Base-by-base conservation (phyloP, 1,140 invertebrate species). In the Hypsibius dujardini region DNA sequence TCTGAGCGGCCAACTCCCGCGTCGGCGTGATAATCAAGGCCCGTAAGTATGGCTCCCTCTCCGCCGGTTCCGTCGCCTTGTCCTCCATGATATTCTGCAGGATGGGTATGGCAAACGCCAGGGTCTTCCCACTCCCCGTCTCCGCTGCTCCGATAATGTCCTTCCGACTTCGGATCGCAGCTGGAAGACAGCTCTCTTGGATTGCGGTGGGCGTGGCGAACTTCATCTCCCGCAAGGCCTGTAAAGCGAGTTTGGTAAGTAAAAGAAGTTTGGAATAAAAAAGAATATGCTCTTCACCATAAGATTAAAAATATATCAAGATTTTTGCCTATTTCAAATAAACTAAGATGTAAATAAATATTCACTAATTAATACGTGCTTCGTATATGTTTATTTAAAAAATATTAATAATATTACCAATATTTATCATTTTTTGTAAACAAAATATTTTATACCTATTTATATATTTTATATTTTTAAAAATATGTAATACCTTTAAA, bases 61-160 rank as follows among this genome's bases (percentile, higher is more conserved):
- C 59, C 56, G 73, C 72, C 46, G 71, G 67, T 50, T 74, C 72
- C 15, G 75, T 74, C 47, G 46, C 71, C 2, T 70, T 87, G 1
- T 88, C 78, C 74, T 87, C 82, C 70, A 95, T 79, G 73, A 96
- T 93, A 2, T 88, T 88, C 73, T 85, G 80, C 67, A 96, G 79
- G 69, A 97, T 88, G 46, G 95, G 95, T 73, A 98, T 89, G 1
- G 89, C 92, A 85, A 97, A 98, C 0, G 93, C 94, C 56, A 98
- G 80, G 0, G 94, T 98, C 83, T 98, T 98, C 1, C 95, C 95
- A 84, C 92, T 95, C 3, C 95, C 95, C 1, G 94, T 98, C 83
- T 97, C 92, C 12, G 94, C 94, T 73, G 93, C 94, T 73, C 92
- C 94, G 40, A 97, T 79, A 75, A 97, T 89, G 81, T 97, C 92